Percentiles rank a stretch among this genome's conserved stretches.
These are phyloP conservation scores for Aepyceros melampus DNA, from an alignment of 2,113 vertebrate genomes.

Conservation along the genomic window DNA sequence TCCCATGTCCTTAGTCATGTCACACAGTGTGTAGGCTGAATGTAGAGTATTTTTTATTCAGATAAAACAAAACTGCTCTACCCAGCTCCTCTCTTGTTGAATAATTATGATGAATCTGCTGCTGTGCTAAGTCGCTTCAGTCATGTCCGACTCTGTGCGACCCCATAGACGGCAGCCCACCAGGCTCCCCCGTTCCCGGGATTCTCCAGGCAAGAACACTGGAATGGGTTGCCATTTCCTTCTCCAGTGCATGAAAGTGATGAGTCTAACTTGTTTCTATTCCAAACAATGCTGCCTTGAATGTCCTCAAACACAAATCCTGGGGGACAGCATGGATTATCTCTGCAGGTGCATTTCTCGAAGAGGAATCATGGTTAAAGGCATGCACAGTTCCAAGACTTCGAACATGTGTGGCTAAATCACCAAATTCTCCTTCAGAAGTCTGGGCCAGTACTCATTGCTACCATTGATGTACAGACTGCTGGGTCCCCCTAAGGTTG, in stretches of 20 bases:
- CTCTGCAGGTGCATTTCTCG: not conserved
- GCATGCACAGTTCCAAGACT: not conserved
- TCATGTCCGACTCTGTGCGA: fast-evolving
- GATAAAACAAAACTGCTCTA: not conserved
- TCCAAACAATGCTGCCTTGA: not conserved
- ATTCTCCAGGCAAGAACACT: too few species aligned
- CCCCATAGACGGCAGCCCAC: too few species aligned
- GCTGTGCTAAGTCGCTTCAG: too few species aligned
- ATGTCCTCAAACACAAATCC: not conserved
- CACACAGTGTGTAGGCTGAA: not conserved
- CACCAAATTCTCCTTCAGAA: not conserved
- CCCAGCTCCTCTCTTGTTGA: not conserved
- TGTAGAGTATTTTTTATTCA: not conserved
- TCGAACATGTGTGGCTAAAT: not conserved
- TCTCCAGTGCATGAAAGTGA: too few species aligned
- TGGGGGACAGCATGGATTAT: not conserved
- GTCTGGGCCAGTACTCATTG: not conserved
- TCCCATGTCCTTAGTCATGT: not conserved
- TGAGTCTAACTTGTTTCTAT: not conserved
- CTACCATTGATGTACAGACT: not conserved
- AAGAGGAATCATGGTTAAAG: not conserved
- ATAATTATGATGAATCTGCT: not conserved
- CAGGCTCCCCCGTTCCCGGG: too few species aligned
- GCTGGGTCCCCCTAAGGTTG: not conserved
- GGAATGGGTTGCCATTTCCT: too few species aligned